phyloP scores from a whole-genome alignment of 2,888 invertebrate genomes.

The Nipponacmea schrenckii region DNA sequence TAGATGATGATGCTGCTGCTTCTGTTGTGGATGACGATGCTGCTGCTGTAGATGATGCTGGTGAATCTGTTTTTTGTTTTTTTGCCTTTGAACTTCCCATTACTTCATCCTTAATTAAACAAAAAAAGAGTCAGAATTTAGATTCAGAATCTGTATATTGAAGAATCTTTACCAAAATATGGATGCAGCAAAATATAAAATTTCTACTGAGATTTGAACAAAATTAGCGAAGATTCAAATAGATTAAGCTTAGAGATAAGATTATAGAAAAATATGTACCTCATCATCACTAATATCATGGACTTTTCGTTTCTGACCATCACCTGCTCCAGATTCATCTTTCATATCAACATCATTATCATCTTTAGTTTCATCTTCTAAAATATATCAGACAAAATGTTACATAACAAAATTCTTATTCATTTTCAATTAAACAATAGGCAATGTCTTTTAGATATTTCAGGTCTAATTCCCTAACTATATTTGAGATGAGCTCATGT shows the following conservation, averaged over 20 bases:
- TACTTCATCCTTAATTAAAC: background rate
- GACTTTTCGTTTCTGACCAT: slow-evolving; percentile 17
- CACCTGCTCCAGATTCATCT: background rate
- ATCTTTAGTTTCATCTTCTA: background rate
- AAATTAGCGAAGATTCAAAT: too few species aligned
- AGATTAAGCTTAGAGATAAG: background rate
- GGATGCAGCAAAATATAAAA: background rate
- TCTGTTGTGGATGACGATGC: slow-evolving; percentile 9
- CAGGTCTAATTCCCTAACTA: too few species aligned
- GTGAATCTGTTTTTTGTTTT: slow-evolving; percentile 11
- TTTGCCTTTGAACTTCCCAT: slow-evolving; percentile 14
- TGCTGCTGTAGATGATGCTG: slow-evolving; percentile 12
- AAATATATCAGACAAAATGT: slow-evolving; percentile 2
- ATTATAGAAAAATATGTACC: slow-evolving; percentile 7
- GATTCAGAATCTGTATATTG: background rate
- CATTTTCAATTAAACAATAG: too few species aligned
- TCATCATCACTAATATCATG: slow-evolving; percentile 29
- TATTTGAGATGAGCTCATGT: too few species aligned
- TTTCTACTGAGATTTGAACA: too few species aligned
- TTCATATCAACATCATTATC: background rate
- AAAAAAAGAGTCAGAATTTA: too few species aligned
- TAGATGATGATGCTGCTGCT: background rate
- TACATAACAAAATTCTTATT: too few species aligned
- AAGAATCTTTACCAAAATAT: background rate
- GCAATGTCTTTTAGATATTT: too few species aligned